Conservation (phyloP, 2,113 vertebrate genomes). For the Nestor notabilis region DNA sequence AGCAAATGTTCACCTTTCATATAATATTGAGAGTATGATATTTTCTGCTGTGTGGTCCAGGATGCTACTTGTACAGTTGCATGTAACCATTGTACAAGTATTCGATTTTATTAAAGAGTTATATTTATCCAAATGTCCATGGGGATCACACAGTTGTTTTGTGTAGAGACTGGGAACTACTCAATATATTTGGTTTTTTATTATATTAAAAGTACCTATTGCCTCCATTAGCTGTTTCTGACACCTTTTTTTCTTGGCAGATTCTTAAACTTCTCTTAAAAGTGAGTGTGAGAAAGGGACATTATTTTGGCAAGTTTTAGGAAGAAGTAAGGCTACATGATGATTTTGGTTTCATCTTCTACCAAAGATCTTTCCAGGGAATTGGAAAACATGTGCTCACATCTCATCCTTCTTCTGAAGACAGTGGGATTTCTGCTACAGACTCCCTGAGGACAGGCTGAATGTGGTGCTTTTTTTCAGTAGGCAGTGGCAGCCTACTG, state of each 20-base stretch:
- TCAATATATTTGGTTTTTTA: not conserved
- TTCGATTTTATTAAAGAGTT: not conserved
- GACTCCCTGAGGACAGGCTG: not conserved
- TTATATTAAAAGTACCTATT: not conserved
- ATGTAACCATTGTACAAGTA: rapidly evolving
- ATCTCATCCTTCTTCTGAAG: not conserved
- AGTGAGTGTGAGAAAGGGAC: not conserved
- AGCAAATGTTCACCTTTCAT: not conserved
- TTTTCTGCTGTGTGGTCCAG: not conserved
- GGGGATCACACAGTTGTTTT: not conserved
- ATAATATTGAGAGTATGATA: not conserved
- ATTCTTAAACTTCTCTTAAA: not conserved
- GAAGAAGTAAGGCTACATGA: not conserved
- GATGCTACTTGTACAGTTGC: not conserved
- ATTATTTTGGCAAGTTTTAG: not conserved
- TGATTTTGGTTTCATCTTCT: not conserved
- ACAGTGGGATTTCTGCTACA: not conserved
- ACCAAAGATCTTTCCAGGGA: not conserved
- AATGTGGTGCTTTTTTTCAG: not conserved
- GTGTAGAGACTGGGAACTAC: not conserved
- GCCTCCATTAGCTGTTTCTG: not conserved
- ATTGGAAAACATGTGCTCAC: not conserved
- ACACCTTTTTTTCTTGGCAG: not conserved
- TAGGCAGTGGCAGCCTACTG: not conserved
- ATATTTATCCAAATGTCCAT: not conserved